Conservation (phyloP, 2,888 invertebrate genomes). For the Stenurella melanura region DNA sequence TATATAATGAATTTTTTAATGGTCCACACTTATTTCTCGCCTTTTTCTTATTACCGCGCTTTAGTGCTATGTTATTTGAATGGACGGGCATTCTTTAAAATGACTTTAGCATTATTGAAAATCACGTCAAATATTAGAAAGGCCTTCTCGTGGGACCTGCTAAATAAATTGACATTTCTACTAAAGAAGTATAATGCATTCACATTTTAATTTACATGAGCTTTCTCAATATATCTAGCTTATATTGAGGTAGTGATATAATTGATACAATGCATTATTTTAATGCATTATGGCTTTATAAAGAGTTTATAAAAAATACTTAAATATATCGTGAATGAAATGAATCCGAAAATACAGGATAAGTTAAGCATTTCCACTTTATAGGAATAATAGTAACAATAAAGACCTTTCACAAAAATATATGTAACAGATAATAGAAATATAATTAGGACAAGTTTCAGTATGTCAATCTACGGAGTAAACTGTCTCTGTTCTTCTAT, state of each 20-base stretch:
- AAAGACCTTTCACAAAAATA: too few species aligned
- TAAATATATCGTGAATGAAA: too few species aligned
- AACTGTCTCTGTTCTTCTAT: too few species aligned
- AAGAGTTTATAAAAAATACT: too few species aligned
- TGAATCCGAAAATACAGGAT: too few species aligned
- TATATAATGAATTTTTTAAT: slow-evolving; percentile 65
- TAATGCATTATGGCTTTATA: too few species aligned
- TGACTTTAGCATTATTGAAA: slow-evolving; percentile 28
- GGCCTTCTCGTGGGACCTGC: slow-evolving; percentile 14
- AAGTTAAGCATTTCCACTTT: too few species aligned
- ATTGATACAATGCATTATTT: too few species aligned
- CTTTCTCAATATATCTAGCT: background rate
- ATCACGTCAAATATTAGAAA: slow-evolving; percentile 23
- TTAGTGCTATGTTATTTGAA: slow-evolving; percentile 35
- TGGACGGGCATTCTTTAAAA: slow-evolving; percentile 15
- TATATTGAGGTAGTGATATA: background rate
- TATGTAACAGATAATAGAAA: too few species aligned
- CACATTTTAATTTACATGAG: background rate
- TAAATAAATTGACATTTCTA: slow-evolving; percentile 13
- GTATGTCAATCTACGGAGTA: too few species aligned
- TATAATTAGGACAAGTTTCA: too few species aligned
- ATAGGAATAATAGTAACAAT: too few species aligned
- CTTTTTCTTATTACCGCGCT: slow-evolving; percentile 46
- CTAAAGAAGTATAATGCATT: background rate
- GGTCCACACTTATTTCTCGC: slow-evolving; percentile 55